These are phyloP conservation scores for Anhinga anhinga DNA, from an alignment of 2,113 vertebrate genomes.

Conservation along the genomic window DNA sequence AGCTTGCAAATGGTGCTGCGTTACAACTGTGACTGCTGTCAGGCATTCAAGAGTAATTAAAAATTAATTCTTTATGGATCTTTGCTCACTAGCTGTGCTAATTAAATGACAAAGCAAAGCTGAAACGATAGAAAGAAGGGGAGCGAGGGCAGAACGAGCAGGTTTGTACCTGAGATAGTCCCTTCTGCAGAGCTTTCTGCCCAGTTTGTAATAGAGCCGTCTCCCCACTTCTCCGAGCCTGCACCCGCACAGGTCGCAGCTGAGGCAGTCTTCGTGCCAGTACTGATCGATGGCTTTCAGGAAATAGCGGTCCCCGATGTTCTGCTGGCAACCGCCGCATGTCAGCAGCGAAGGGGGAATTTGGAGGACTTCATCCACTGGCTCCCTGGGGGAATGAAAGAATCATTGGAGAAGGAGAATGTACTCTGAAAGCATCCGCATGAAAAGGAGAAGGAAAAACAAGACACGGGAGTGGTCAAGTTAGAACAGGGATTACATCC, in stretches of 20 bases:
- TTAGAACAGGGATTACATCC: neutral
- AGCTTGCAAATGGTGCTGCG: neutral
- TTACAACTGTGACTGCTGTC: accelerated
- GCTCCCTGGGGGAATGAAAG: constrained; percentile 79
- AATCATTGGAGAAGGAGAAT: accelerated
- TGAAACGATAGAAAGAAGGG: neutral
- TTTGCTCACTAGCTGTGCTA: neutral
- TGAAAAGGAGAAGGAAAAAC: neutral
- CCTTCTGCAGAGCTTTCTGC: constrained; percentile 93
- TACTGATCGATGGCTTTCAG: constrained; percentile 99
- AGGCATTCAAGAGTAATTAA: neutral
- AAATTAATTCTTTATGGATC: accelerated
- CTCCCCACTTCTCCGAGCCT: constrained; percentile 94
- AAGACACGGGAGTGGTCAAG: accelerated
- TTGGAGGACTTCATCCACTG: constrained; percentile 96
- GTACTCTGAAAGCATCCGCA: accelerated
- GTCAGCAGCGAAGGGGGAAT: constrained; percentile 94
- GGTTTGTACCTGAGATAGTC: constrained; percentile 92
- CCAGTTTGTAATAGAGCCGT: constrained; percentile 95
- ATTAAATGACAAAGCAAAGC: neutral
- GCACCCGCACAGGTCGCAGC: constrained; percentile 97
- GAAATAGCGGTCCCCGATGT: constrained; percentile 97
- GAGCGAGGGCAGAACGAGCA: accelerated
- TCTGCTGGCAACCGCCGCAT: constrained; percentile 97
- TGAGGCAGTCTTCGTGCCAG: constrained; percentile 99